A percentile compares a stretch with the other conserved stretches of the same genome.
Evolutionary conservation across 2,797 vertebrate species (phyloP).

Genomic region (Poecilia wingei): DNA sequence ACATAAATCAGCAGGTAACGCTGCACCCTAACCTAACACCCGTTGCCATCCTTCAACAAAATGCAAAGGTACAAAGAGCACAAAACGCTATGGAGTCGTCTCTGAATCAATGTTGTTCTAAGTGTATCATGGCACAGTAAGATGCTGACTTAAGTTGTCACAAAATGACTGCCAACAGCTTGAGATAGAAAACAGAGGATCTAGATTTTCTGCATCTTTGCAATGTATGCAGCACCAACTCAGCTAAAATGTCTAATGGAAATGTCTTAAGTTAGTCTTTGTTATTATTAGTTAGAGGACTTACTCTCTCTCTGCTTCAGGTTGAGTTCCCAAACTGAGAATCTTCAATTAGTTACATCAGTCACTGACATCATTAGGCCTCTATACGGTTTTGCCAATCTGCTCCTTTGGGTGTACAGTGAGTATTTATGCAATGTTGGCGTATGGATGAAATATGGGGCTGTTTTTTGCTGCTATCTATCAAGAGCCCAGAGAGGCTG

Average conservation of each 20-base stretch:
- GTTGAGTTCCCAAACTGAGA: background rate
- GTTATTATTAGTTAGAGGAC: background rate
- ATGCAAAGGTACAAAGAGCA: background rate
- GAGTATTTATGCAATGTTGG: conserved; percentile 21
- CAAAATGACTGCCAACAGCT: background rate
- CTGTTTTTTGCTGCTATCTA: conserved; percentile 33
- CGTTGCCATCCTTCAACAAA: background rate
- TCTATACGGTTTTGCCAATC: conserved; percentile 16
- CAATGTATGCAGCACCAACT: background rate
- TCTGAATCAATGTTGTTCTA: background rate
- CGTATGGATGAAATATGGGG: conserved; percentile 35
- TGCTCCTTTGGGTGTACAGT: conserved; percentile 17
- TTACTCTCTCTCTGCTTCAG: background rate
- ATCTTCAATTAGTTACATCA: background rate
- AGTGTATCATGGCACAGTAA: background rate
- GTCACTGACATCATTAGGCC: conserved; percentile 9
- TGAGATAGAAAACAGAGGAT: background rate
- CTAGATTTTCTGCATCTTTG: background rate
- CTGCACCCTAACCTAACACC: background rate
- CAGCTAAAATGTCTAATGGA: background rate
- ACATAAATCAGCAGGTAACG: background rate
- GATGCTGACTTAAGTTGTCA: background rate
- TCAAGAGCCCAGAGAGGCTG: conserved; percentile 29
- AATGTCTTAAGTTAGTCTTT: background rate
- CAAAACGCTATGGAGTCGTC: background rate